A percentile compares a stretch with the other conserved stretches of the same genome.
Conservation (phyloP, 2,113 vertebrate species). For the Danionella cerebrum region DNA sequence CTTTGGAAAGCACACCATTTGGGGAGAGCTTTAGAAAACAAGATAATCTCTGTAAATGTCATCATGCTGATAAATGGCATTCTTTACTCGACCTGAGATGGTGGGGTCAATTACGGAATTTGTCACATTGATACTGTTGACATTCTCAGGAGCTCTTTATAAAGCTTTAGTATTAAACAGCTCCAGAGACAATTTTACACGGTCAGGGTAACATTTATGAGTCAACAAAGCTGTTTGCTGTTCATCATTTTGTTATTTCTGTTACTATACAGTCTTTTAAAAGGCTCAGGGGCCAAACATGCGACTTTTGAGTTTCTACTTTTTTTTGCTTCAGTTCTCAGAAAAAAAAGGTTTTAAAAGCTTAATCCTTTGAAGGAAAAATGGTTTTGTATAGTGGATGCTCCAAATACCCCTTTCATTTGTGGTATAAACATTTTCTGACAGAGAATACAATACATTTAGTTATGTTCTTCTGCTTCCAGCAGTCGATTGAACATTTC, state of each 20-base stretch:
- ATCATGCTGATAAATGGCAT: constrained; percentile 18
- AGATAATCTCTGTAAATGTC: constrained; percentile 2
- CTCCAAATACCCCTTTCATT: too few species aligned
- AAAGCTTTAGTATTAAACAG: neutral
- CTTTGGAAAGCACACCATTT: neutral
- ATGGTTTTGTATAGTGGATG: too few species aligned
- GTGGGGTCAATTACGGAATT: constrained; percentile 6
- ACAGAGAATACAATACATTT: too few species aligned
- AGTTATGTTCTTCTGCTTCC: too few species aligned
- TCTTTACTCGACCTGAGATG: neutral
- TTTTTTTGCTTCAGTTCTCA: too few species aligned
- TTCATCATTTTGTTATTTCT: neutral
- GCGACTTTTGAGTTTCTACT: too few species aligned
- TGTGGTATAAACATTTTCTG: too few species aligned
- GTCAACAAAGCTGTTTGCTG: neutral
- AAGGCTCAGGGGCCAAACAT: neutral
- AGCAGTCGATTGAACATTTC: too few species aligned
- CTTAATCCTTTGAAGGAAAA: too few species aligned
- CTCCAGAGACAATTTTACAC: neutral
- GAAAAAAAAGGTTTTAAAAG: too few species aligned
- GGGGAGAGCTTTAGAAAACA: neutral
- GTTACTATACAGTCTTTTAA: neutral
- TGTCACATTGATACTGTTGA: constrained; percentile 11
- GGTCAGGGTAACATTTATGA: neutral
- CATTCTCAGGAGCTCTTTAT: neutral